Conservation (phyloP, 1,140 invertebrate species). For the Dendroctonus valens region DNA sequence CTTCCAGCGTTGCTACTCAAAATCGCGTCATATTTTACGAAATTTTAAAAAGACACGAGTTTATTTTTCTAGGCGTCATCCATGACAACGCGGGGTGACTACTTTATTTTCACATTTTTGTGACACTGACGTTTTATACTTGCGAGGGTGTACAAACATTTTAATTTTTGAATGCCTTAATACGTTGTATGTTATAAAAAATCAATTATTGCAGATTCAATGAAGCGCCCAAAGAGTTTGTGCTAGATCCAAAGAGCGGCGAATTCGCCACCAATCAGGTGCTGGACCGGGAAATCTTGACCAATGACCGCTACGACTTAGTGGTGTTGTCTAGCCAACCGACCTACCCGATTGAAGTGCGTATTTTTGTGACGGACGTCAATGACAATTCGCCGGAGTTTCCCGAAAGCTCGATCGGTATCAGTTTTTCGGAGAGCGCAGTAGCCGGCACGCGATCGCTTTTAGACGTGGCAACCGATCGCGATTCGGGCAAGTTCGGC, state of each 20-base stretch:
- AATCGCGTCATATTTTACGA: too few relatives aligned
- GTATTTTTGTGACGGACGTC: slow-evolving; percentile 80
- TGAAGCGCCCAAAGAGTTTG: slow-evolving; percentile 81
- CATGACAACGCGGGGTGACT: too few relatives aligned
- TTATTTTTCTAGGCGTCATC: too few relatives aligned
- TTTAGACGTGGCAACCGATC: slow-evolving; percentile 83
- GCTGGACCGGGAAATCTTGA: slow-evolving; percentile 76
- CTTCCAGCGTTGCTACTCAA: too few relatives aligned
- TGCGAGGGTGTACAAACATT: too few relatives aligned
- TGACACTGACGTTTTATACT: too few relatives aligned
- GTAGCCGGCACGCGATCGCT: slow-evolving; percentile 81
- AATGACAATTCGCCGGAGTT: slow-evolving; percentile 90
- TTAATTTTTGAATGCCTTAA: too few relatives aligned
- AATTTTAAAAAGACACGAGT: too few relatives aligned
- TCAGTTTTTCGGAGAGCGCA: slow-evolving; percentile 88
- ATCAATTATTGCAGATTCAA: slow-evolving; percentile 65
- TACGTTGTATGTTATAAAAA: too few relatives aligned
- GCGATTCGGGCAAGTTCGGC: slow-evolving; percentile 81
- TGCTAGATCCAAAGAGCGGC: slow-evolving; percentile 74
- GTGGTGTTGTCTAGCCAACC: slow-evolving; percentile 89
- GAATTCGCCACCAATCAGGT: slow-evolving; percentile 78
- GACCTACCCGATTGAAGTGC: slow-evolving; percentile 89
- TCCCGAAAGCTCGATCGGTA: slow-evolving; percentile 80
- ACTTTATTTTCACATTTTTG: too few relatives aligned
- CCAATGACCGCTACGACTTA: slow-evolving; percentile 79